phyloP scores from a whole-genome alignment of 2,797 vertebrate genomes.

The Hydrophis major region DNA sequence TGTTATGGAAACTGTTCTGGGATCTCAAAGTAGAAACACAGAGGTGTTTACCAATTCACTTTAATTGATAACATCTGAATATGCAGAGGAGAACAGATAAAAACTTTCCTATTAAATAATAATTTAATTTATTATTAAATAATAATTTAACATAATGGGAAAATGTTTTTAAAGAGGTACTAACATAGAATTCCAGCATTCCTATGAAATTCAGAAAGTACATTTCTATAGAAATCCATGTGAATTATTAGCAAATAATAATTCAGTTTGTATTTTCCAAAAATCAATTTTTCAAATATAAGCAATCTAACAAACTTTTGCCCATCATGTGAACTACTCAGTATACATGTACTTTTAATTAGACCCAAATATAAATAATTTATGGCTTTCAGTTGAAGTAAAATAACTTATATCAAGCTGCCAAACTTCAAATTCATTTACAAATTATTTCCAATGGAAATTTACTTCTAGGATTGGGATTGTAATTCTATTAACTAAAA shows the following conservation, averaged over 20 bases:
- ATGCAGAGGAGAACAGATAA: conserved; percentile 22
- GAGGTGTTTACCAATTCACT: conserved; percentile 40
- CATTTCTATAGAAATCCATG: background rate
- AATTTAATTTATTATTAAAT: background rate
- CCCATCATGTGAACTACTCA: background rate
- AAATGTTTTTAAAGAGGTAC: background rate
- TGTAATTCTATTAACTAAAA: background rate
- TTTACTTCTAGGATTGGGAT: background rate
- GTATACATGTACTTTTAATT: background rate
- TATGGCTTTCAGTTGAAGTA: background rate
- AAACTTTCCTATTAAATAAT: background rate
- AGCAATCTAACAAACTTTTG: background rate
- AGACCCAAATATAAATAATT: background rate
- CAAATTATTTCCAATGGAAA: conserved; percentile 5
- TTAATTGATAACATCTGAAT: conserved; percentile 30
- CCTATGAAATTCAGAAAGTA: background rate
- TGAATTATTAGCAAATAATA: background rate
- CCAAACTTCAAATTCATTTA: background rate
- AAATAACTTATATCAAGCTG: background rate
- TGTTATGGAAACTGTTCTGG: conserved; percentile 45
- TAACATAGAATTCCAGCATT: background rate
- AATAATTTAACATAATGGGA: background rate
- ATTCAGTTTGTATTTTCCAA: background rate
- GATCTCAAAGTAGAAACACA: conserved; percentile 42
- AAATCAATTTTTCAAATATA: background rate